These are phyloP conservation scores for Nerophis lumbriciformis DNA, from an alignment of 2,113 vertebrate species.

Conservation along the genomic window DNA sequence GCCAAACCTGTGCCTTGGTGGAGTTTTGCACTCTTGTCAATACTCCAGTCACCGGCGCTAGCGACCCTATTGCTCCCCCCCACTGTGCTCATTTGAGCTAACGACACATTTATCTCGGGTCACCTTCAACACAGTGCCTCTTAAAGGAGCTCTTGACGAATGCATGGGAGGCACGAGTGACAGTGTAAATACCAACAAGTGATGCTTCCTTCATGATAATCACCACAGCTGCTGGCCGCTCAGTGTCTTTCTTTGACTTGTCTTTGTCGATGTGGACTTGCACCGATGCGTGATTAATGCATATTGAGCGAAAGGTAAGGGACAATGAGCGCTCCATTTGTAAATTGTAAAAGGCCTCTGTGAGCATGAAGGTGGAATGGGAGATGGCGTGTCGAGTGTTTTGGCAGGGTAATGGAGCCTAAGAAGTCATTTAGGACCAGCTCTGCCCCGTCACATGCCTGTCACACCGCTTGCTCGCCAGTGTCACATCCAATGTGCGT, in stretches of 20 bases:
- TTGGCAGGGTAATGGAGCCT: constrained; percentile 71
- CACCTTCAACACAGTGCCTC: constrained; percentile 54
- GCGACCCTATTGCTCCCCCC: background rate
- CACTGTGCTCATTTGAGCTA: constrained; percentile 42
- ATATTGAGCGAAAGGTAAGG: constrained; percentile 48
- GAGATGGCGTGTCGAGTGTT: constrained; percentile 63
- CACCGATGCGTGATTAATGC: constrained; percentile 60
- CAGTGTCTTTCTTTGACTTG: constrained; percentile 40
- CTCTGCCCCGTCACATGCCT: constrained; percentile 64
- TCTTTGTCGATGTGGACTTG: constrained; percentile 29
- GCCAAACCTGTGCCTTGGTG: background rate
- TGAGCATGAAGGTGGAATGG: constrained; percentile 69
- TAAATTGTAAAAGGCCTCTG: constrained; percentile 50
- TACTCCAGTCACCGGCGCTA: background rate
- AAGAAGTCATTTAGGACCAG: constrained; percentile 68
- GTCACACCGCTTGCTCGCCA: constrained; percentile 58
- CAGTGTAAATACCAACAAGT: constrained; percentile 62
- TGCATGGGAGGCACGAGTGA: constrained; percentile 47
- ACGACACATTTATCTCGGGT: constrained; percentile 59
- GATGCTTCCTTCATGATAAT: constrained; percentile 56
- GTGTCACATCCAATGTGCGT: constrained; percentile 64
- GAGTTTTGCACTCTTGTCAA: background rate
- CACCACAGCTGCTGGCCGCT: constrained; percentile 40
- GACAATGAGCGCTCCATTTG: constrained; percentile 62
- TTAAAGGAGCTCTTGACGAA: constrained; percentile 47